These are phyloP conservation scores for Brachionus koreanus DNA, from an alignment of 1,140 invertebrate species.

Conservation along the genomic window DNA sequence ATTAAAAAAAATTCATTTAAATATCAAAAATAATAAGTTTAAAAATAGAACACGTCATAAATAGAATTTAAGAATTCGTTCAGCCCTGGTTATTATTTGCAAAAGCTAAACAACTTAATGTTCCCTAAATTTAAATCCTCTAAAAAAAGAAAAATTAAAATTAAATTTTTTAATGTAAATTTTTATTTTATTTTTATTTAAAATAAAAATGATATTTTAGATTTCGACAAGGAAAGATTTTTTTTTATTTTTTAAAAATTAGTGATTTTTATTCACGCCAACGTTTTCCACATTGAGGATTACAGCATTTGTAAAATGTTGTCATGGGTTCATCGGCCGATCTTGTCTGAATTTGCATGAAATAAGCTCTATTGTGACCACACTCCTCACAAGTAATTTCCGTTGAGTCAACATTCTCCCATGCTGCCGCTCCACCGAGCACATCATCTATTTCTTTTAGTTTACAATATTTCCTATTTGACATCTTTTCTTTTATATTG, in stretches of 20 bases:
- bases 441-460: slow-evolving; percentile 82
- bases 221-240: not conserved
- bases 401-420: slow-evolving; percentile 93
- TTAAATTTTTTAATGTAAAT: not conserved
- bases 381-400: slow-evolving; percentile 79
- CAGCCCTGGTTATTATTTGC: not conserved
- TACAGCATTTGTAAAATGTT: slow-evolving; percentile 93
- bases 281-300: slow-evolving; percentile 77
- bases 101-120: not conserved
- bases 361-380: slow-evolving; percentile 79
- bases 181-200: no score
- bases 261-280: slow-evolving; percentile 76
- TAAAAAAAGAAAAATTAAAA: not conserved
- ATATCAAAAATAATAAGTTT: not conserved
- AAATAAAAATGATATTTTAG: not conserved
- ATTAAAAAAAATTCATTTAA: not conserved
- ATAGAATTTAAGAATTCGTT: not conserved
- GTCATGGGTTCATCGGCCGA: slow-evolving; percentile 99
- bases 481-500: slow-evolving; percentile 70
- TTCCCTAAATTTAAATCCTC: not conserved
- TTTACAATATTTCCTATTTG: slow-evolving; percentile 51
- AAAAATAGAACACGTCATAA: not conserved
- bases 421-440: slow-evolving; percentile 81
- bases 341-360: slow-evolving; percentile 93
- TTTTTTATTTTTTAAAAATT: not conserved